Evolutionary conservation across 2,797 vertebrate genomes (phyloP), one percentile per base, ranked within the genome.

Genomic region (Enteromius mattozi): DNA sequence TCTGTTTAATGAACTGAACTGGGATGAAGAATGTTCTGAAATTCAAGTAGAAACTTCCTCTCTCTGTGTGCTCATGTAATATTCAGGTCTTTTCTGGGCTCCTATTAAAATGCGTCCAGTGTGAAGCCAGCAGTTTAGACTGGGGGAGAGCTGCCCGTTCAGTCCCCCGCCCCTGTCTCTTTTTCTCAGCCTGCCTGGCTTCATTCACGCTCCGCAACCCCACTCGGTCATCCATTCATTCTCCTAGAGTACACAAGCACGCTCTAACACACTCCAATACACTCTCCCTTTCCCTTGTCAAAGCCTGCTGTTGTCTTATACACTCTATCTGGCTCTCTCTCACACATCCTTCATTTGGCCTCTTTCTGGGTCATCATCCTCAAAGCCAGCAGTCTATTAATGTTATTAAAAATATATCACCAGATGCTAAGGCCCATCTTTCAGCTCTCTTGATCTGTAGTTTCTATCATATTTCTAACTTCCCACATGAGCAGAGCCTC

Each of bases 351-450:
- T 91, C 86, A 91, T 79, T 76, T 69, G 69, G 54, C 74, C 78
- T 91, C 88, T 90, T 94, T 91, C 88, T 93, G 86, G 93, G 92
- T 92, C 92, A 92, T 72, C 80, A 90, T 88, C 69, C 87, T 89
- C 82, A 65, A 80, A 80, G 81, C 86, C 49, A 45, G 81, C 83
- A 86, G 88, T 92, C 87, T 91, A 94, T 92, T 92, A 90, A 91
- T 91, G 90, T 85, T 70, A 47, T 87, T 82, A 90, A 91, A 92
- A 89, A 91, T 88, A 80, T 83, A 84, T 86, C 4, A 3, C 85
- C 82, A 71, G 80, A 89, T 86, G 78, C 80, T 14, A 40, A 63
- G 63, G 40, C 80, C 59, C 27, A 75, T 71, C 78, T 82, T 83
- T 71, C 19, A 37, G 69, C 33, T 72, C 70, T 68, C 51, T 74